Conservation (phyloP, 2,888 invertebrate genomes). For the Actias luna region DNA sequence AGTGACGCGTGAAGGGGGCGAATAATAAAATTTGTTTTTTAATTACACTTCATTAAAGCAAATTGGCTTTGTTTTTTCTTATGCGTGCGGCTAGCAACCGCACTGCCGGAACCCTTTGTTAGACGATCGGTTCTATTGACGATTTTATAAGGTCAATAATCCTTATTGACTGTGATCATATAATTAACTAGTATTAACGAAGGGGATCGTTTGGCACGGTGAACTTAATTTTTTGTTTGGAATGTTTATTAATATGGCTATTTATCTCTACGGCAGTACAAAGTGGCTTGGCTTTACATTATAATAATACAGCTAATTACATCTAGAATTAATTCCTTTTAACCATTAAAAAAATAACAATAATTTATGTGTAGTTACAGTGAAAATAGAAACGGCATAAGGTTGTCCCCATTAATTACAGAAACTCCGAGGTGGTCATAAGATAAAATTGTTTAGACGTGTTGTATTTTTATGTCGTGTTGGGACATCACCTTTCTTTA, state of each 20-base stretch:
- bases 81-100: conserved; percentile 45
- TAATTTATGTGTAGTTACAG: conserved; percentile 11
- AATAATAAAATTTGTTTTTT: conserved; percentile 74
- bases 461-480: conserved; percentile 72
- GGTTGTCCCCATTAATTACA: conserved; percentile 66
- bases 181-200: conserved; percentile 70
- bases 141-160: conserved; percentile 79
- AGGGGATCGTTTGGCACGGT: conserved; percentile 38
- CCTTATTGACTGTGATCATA: conserved; percentile 74
- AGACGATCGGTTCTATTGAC: conserved; percentile 70
- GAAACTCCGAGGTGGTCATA: conserved; percentile 70
- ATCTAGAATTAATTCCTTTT: background rate
- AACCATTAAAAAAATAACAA: background rate
- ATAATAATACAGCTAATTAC: conserved; percentile 34
- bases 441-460: conserved; percentile 72
- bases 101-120: conserved; percentile 65
- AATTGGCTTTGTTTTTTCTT: conserved; percentile 75
- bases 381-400: conserved; percentile 50
- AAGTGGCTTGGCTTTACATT: background rate
- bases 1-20: conserved; percentile 66
- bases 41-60: conserved; percentile 74
- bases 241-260: conserved; percentile 27
- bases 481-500: conserved; percentile 62
- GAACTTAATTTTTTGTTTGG: conserved; percentile 22
- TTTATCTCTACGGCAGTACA: background rate